Evolutionary conservation across 2,797 vertebrate species (phyloP).

Genomic region (Huso huso): DNA sequence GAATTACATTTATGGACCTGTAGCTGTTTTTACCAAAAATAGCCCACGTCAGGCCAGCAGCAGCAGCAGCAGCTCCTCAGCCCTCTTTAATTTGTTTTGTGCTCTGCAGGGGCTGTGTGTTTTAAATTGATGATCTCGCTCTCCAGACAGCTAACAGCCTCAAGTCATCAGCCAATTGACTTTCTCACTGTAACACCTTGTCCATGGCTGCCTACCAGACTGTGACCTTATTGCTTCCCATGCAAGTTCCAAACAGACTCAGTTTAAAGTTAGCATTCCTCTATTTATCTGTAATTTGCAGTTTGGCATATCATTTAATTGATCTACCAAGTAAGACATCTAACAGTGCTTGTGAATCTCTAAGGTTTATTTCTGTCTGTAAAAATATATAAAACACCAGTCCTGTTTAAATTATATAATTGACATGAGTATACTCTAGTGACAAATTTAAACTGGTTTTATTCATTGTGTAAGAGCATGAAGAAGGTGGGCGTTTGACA

Average conservation of each 20-base stretch:
- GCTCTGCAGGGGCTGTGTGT: slow-evolving; percentile 1
- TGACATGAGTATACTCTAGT: too few relatives aligned
- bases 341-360: too few relatives aligned
- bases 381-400: too few relatives aligned
- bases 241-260: neutral
- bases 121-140: slow-evolving; percentile 9
- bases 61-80: slow-evolving; percentile 9
- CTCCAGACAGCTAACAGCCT: slow-evolving; percentile 15
- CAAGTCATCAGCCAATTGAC: neutral
- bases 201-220: neutral
- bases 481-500: too few relatives aligned
- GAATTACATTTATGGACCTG: slow-evolving; percentile 16
- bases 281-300: neutral
- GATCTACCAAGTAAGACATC: too few relatives aligned
- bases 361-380: too few relatives aligned
- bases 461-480: too few relatives aligned
- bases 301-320: too few relatives aligned
- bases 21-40: slow-evolving; percentile 12
- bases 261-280: neutral
- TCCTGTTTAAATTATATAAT: too few relatives aligned
- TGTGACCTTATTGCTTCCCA: neutral
- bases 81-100: slow-evolving; percentile 12
- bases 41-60: slow-evolving; percentile 20
- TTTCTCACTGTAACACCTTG: slow-evolving; percentile 1
- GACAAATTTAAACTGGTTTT: too few relatives aligned